These are phyloP conservation scores for Tiliacea citrago DNA, from an alignment of 2,888 invertebrate genomes.

Conservation along the genomic window DNA sequence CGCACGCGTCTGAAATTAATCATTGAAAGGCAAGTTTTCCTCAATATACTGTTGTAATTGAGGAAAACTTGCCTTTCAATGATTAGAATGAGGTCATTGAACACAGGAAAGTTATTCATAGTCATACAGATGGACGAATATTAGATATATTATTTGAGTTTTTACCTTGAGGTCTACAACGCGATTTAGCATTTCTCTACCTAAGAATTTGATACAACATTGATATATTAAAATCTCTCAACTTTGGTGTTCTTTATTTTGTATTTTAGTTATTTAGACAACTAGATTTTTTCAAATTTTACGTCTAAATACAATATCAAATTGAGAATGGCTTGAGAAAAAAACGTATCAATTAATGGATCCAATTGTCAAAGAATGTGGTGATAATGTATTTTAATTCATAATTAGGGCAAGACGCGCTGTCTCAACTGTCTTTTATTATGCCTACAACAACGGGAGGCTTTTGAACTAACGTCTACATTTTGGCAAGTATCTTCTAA, in stretches of 20 bases:
- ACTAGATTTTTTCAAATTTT: constrained; percentile 27
- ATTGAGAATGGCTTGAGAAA: neutral
- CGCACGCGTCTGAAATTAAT: neutral
- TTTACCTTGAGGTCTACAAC: constrained; percentile 49
- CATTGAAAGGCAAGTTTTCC: neutral
- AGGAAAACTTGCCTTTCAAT: too few relatives aligned
- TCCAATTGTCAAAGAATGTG: neutral
- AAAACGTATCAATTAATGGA: neutral
- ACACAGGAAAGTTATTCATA: neutral
- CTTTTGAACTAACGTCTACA: neutral
- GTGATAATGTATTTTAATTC: neutral
- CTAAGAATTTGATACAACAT: constrained; percentile 60
- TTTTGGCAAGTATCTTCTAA: constrained; percentile 24
- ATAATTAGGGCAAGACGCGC: neutral
- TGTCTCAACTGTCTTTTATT: constrained; percentile 29
- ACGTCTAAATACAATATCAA: neutral
- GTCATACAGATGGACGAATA: constrained; percentile 6
- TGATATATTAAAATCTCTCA: constrained; percentile 57
- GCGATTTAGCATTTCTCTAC: constrained; percentile 35
- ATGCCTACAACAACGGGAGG: neutral
- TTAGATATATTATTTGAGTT: neutral
- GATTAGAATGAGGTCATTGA: neutral
- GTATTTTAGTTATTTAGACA: constrained; percentile 30
- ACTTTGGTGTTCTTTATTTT: constrained; percentile 61
- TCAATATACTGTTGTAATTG: too few relatives aligned